A percentile compares a stretch with the other conserved stretches of the same genome.
These are phyloP conservation scores for Oryzaephilus surinamensis DNA, from an alignment of 1,140 invertebrate species.

Conservation along the genomic window DNA sequence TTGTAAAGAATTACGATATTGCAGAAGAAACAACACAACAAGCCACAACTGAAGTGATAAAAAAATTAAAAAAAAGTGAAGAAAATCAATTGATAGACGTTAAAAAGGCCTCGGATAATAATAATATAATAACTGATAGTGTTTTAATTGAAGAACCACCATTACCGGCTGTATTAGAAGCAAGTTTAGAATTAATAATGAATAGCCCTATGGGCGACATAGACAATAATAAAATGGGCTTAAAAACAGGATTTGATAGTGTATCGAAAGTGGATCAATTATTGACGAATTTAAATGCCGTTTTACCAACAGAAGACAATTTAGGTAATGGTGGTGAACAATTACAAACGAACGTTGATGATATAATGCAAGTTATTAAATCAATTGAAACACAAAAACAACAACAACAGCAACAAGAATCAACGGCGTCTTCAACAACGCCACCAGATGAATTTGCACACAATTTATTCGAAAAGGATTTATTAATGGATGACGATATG, in stretches of 20 bases:
- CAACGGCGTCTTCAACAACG: background rate
- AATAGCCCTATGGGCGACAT: conserved; percentile 57
- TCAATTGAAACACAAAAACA: conserved; percentile 51
- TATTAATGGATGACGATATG: conserved; percentile 1
- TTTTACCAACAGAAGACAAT: conserved; percentile 29
- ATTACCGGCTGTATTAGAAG: too few relatives aligned
- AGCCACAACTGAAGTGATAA: too few relatives aligned
- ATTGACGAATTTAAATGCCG: conserved; percentile 33
- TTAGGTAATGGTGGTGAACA: conserved; percentile 40
- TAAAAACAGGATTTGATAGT: conserved; percentile 30
- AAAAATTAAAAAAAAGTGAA: too few relatives aligned
- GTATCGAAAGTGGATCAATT: conserved; percentile 41
- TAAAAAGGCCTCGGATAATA: conserved; percentile 18
- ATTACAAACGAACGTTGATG: conserved; percentile 46
- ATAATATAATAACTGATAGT: conserved; percentile 36
- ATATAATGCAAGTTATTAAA: conserved; percentile 54
- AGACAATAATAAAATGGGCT: conserved; percentile 56
- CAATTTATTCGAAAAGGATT: too few relatives aligned
- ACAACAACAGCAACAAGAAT: conserved; percentile 2
- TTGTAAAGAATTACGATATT: too few relatives aligned
- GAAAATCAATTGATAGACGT: too few relatives aligned
- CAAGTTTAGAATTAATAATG: too few relatives aligned
- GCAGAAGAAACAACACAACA: too few relatives aligned
- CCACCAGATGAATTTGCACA: too few relatives aligned
- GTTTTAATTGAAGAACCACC: conserved; percentile 41